A percentile compares a stretch with the other conserved stretches of the same genome.
phyloP scores from a whole-genome alignment of 1,140 invertebrate species.

The Pseudomyrmex concolor region DNA sequence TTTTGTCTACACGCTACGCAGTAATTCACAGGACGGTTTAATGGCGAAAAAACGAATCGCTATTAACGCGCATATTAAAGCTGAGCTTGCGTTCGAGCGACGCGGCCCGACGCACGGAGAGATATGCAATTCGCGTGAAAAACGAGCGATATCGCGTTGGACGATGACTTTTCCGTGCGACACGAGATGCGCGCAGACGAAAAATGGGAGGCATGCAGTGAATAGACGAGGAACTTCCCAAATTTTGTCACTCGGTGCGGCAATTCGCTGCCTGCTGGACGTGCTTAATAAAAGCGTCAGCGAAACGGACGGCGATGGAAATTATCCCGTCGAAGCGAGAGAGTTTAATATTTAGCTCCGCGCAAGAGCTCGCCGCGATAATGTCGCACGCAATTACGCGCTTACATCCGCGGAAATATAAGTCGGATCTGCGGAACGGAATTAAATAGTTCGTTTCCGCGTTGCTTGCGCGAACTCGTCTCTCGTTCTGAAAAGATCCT shows the following conservation, averaged over 20 bases:
- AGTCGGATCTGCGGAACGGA: slow-evolving; percentile 26
- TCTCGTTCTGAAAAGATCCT: not conserved
- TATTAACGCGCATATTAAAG: slow-evolving; percentile 29
- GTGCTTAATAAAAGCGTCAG: slow-evolving; percentile 42
- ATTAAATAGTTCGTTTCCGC: slow-evolving; percentile 48
- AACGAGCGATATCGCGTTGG: slow-evolving; percentile 5
- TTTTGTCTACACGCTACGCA: not conserved
- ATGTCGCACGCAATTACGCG: slow-evolving; percentile 39
- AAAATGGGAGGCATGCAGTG: slow-evolving; percentile 12
- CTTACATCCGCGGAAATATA: slow-evolving; percentile 44
- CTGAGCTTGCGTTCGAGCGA: not conserved
- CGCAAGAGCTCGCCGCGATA: not conserved
- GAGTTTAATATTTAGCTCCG: slow-evolving; percentile 68
- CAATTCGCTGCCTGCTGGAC: slow-evolving; percentile 27
- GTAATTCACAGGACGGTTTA: slow-evolving; percentile 13
- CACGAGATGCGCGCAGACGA: not conserved
- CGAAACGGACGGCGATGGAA: slow-evolving; percentile 68
- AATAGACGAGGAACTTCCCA: slow-evolving; percentile 11
- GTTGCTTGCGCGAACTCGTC: not conserved
- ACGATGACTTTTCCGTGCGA: slow-evolving; percentile 20
- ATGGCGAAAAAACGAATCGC: slow-evolving; percentile 4
- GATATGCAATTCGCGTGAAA: slow-evolving; percentile 16
- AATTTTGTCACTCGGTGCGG: slow-evolving; percentile 22
- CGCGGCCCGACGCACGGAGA: not conserved
- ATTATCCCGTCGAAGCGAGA: slow-evolving; percentile 52